These are phyloP conservation scores for Chymomyza fuscimana DNA, from an alignment of 2,888 invertebrate species.

Conservation along the genomic window DNA sequence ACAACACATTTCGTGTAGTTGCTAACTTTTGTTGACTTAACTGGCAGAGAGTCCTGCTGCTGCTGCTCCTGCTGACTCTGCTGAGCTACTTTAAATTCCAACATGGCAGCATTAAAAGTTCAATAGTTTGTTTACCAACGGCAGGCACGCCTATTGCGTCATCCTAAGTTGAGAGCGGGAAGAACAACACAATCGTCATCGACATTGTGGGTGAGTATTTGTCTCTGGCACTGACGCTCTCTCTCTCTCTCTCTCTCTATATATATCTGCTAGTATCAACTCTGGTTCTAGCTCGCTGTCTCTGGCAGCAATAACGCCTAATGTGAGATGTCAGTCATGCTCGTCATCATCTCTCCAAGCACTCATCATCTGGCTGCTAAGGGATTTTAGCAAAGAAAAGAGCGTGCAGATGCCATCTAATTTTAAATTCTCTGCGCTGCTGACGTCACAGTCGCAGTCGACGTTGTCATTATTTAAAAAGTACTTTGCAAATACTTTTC, in stretches of 20 bases:
- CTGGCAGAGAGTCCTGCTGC: background rate
- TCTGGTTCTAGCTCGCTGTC: background rate
- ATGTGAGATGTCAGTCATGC: constrained; percentile 48
- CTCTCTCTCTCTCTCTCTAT: background rate
- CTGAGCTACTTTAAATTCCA: background rate
- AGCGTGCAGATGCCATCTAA: constrained; percentile 33
- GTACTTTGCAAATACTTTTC: constrained; percentile 68
- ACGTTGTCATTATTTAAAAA: constrained; percentile 62
- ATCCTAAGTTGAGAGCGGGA: constrained; percentile 10
- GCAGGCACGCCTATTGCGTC: constrained; percentile 9
- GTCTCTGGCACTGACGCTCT: background rate
- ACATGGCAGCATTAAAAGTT: constrained; percentile 50
- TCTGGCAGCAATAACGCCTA: constrained; percentile 43
- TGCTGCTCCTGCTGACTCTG: background rate
- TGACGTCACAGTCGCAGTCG: constrained; percentile 6
- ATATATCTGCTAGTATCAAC: background rate
- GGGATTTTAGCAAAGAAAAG: constrained; percentile 14
- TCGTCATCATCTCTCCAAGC: constrained; percentile 37
- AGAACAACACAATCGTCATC: constrained; percentile 1
- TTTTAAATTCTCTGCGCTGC: constrained; percentile 44
- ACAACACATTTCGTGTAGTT: constrained; percentile 7
- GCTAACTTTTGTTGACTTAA: constrained; percentile 2
- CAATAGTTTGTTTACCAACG: constrained; percentile 59
- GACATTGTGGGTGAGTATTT: constrained; percentile 13
- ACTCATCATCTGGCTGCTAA: constrained; percentile 45